Conservation (phyloP, 2,888 invertebrate genomes). For the Chrysolina haemoptera region DNA sequence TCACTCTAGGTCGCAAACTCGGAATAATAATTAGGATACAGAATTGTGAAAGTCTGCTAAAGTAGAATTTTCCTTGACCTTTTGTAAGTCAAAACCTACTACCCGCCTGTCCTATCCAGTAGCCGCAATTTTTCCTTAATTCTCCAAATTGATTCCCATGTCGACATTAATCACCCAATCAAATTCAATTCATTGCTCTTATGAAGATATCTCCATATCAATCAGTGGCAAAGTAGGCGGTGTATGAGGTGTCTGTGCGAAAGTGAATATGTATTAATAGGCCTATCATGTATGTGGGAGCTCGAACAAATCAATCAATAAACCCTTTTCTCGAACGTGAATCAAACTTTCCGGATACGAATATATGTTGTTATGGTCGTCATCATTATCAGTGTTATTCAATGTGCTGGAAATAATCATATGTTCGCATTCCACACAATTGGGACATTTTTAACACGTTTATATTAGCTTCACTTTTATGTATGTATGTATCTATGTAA, state of each 20-base stretch:
- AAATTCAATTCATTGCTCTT: background rate
- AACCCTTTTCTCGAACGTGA: background rate
- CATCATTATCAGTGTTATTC: background rate
- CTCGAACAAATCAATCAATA: background rate
- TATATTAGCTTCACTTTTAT: background rate
- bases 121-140: too few relatives aligned
- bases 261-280: slow-evolving; percentile 4
- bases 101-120: too few relatives aligned
- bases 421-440: background rate
- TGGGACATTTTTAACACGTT: background rate
- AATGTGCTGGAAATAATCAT: background rate
- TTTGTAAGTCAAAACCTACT: too few relatives aligned
- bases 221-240: background rate
- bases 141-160: background rate
- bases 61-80: too few relatives aligned
- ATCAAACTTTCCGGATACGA: background rate
- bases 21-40: too few relatives aligned
- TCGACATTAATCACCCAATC: background rate
- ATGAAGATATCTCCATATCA: background rate
- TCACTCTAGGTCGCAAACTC: too few relatives aligned
- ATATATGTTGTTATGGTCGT: background rate
- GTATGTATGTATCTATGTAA: too few relatives aligned
- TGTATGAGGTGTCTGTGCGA: background rate
- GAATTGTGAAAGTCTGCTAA: too few relatives aligned
- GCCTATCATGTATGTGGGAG: background rate